Conservation (phyloP, 2,888 invertebrate genomes). For the Pogonocherus hispidulus region DNA sequence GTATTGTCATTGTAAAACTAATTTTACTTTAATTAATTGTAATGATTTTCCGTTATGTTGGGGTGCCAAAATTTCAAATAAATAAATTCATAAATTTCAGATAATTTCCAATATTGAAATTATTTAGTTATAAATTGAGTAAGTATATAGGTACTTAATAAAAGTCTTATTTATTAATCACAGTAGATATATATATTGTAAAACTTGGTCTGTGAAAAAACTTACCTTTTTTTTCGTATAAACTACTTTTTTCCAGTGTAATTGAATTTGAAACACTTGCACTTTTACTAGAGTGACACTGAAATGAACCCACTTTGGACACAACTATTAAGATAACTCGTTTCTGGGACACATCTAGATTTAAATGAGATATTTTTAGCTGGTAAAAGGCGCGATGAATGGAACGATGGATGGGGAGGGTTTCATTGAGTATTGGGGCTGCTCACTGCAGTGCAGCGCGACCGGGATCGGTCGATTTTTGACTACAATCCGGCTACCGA, state of each 20-base stretch:
- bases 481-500: conserved; percentile 29
- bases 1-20: too few species aligned
- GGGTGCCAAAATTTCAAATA: too few species aligned
- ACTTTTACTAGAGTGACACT: background rate
- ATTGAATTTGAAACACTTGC: background rate
- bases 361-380: conserved; percentile 3
- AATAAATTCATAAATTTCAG: too few species aligned
- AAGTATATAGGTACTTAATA: too few species aligned
- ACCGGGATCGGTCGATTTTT: conserved; percentile 39
- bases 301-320: background rate
- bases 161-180: too few species aligned
- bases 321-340: background rate
- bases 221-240: background rate
- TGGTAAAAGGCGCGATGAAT: conserved; percentile 27
- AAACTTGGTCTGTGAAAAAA: too few species aligned
- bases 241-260: background rate
- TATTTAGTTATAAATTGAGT: too few species aligned
- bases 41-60: too few species aligned
- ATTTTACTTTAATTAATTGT: too few species aligned
- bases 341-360: background rate
- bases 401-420: conserved; percentile 31
- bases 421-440: conserved; percentile 40
- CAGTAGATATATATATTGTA: too few species aligned
- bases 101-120: too few species aligned
- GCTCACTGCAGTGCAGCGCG: conserved; percentile 42